Evolutionary conservation across 2,113 vertebrate species (phyloP).

Genomic region (Gallinago media): DNA sequence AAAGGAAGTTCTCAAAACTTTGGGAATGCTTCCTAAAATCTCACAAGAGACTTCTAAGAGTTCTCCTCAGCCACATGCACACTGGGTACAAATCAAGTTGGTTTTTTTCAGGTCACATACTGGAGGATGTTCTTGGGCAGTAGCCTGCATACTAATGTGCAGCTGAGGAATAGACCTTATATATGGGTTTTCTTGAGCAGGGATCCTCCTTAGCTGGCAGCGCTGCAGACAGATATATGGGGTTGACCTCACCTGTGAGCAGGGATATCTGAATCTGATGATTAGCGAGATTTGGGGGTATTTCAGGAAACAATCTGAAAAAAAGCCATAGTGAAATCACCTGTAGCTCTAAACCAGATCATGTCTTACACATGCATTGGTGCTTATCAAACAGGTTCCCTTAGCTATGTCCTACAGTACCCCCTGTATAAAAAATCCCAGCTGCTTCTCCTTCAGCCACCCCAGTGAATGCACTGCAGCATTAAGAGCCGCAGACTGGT

Average conservation of each 20-base stretch:
- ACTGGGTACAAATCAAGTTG: not conserved
- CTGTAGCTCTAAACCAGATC: not conserved
- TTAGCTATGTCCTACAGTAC: not conserved
- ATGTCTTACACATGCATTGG: not conserved
- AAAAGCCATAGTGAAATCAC: not conserved
- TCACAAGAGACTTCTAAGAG: not conserved
- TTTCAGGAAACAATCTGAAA: not conserved
- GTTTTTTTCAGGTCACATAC: fast-evolving
- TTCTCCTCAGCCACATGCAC: not conserved
- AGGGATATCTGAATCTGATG: not conserved
- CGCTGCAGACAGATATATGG: not conserved
- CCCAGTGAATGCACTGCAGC: not conserved
- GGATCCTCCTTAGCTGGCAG: not conserved
- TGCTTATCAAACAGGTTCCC: not conserved
- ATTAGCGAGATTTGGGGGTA: not conserved
- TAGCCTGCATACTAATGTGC: not conserved
- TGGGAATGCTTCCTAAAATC: not conserved
- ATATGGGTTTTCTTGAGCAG: not conserved
- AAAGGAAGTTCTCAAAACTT: not conserved
- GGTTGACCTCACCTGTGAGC: not conserved
- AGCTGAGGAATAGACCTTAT: not conserved
- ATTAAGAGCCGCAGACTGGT: not conserved
- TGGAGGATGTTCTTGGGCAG: not conserved
- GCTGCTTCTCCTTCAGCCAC: not conserved
- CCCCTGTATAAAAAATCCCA: not conserved